Percentiles rank a stretch among this genome's conserved stretches.
Conservation (phyloP, 1,140 invertebrate species). For the Cyclina sinensis region DNA sequence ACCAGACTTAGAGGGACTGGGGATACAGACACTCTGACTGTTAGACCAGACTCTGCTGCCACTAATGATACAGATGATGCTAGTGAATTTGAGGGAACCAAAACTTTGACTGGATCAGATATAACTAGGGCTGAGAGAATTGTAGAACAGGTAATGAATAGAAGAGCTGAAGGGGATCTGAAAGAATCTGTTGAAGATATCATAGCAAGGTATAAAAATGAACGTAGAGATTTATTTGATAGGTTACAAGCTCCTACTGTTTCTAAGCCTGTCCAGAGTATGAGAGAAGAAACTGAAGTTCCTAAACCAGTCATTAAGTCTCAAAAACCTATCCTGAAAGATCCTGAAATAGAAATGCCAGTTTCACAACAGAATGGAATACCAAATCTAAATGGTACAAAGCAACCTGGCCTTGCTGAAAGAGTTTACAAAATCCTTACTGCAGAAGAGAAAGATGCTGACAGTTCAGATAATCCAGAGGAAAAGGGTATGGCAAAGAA, state of each 20-base stretch:
- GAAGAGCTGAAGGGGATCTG: constrained; percentile 60
- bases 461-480: constrained; percentile 22
- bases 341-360: constrained; percentile 36
- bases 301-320: neutral
- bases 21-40: constrained; percentile 34
- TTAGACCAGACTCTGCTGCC: constrained; percentile 57
- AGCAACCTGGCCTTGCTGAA: constrained; percentile 67
- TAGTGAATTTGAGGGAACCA: constrained; percentile 42
- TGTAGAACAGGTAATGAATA: constrained; percentile 58
- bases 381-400: neutral
- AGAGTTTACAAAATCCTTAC: constrained; percentile 70
- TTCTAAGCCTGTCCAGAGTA: neutral
- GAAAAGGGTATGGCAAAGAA: constrained; percentile 76
- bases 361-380: neutral
- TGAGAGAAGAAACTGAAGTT: neutral
- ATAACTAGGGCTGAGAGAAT: constrained; percentile 53
- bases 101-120: constrained; percentile 49
- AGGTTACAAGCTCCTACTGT: constrained; percentile 40
- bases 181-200: constrained; percentile 73
- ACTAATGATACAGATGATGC: constrained; percentile 53
- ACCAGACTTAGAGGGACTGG: constrained; percentile 31
- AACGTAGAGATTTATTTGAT: constrained; percentile 54
- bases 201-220: constrained; percentile 71
- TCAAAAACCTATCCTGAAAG: neutral
- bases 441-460: constrained; percentile 6